phyloP scores from a whole-genome alignment of 2,797 vertebrate genomes.

The Oreortyx pictus region DNA sequence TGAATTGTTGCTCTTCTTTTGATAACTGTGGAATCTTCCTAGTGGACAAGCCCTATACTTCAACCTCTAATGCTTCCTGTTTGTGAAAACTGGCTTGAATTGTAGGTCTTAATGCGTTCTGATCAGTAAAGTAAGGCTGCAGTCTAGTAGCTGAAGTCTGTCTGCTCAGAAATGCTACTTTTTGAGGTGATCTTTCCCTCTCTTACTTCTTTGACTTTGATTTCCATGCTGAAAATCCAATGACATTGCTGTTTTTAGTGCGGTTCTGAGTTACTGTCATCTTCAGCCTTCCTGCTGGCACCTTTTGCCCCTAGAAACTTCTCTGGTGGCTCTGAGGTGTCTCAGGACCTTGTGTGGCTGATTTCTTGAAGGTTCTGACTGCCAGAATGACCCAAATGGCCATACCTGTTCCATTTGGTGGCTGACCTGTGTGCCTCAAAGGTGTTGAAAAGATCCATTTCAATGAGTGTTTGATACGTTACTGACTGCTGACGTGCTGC shows the following conservation, averaged over 20 bases:
- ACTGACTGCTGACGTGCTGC: neutral
- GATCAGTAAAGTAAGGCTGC: neutral
- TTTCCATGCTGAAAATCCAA: neutral
- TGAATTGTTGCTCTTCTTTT: neutral
- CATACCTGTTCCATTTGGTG: neutral
- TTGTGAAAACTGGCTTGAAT: neutral
- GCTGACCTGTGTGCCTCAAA: neutral
- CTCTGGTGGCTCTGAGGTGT: neutral
- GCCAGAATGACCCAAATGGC: neutral
- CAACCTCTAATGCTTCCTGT: neutral
- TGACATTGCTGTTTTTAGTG: neutral
- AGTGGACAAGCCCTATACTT: neutral
- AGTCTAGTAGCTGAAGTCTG: neutral
- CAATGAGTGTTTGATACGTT: neutral
- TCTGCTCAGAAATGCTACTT: neutral
- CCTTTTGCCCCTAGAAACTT: neutral
- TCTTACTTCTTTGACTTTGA: neutral
- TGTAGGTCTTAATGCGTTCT: neutral
- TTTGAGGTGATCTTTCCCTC: neutral
- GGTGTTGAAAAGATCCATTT: neutral
- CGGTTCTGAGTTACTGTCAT: neutral
- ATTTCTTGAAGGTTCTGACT: neutral
- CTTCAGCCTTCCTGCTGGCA: neutral
- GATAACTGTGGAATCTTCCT: neutral
- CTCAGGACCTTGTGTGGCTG: neutral